phyloP scores from a whole-genome alignment of 1,140 invertebrate genomes.

The Dendroctonus ponderosae region DNA sequence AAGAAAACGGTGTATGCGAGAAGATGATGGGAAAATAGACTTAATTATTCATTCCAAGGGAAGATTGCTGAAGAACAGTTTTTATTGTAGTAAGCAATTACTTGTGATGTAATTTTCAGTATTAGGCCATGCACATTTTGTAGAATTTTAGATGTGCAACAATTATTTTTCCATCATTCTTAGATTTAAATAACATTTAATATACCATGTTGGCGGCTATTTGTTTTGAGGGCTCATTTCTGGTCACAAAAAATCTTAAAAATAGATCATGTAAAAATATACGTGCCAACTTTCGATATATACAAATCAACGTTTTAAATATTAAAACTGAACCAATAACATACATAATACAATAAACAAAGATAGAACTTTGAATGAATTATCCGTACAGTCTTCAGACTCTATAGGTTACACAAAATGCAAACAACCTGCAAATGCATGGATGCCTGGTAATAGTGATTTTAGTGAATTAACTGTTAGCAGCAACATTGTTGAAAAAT shows the following conservation, averaged over 20 bases:
- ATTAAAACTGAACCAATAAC: conserved; percentile 16
- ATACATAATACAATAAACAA: conserved; percentile 11
- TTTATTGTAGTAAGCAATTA: no score
- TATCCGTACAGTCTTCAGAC: not conserved
- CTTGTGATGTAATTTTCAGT: no score
- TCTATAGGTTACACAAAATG: conserved; percentile 11
- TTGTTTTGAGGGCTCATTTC: no score
- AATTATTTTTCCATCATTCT: no score
- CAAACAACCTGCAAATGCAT: conserved; percentile 1
- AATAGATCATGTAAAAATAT: conserved; percentile 5
- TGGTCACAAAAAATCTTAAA: not conserved
- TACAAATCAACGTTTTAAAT: conserved; percentile 18
- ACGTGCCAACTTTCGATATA: conserved; percentile 2
- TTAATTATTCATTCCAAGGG: no score
- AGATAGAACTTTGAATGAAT: conserved; percentile 7
- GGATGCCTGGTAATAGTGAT: not conserved
- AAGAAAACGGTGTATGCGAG: no score
- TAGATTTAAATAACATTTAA: no score
- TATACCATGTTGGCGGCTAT: no score
- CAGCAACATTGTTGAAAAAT: not conserved
- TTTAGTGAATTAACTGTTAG: not conserved
- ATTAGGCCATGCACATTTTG: no score
- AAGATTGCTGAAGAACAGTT: no score
- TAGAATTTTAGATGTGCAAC: no score
- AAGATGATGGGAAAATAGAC: no score